Conservation (phyloP, 2,113 vertebrate genomes). For the Clarias magur region DNA sequence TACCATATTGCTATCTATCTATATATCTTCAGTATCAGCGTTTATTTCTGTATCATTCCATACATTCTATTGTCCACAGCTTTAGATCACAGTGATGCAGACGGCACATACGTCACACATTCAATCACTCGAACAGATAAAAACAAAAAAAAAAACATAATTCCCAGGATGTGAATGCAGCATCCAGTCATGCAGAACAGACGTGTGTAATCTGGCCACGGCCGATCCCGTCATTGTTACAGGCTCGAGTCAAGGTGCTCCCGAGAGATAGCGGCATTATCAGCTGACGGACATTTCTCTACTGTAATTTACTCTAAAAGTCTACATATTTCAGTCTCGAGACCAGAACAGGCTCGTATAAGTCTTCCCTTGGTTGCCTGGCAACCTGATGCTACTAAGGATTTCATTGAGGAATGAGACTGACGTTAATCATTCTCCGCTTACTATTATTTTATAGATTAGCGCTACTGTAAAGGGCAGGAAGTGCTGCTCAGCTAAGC, state of each 20-base stretch:
- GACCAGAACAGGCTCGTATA: neutral
- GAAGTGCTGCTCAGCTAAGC: too few relatives aligned
- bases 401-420: neutral
- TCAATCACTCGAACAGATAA: neutral
- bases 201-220: constrained; percentile 62
- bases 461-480: too few relatives aligned
- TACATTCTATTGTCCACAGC: neutral
- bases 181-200: constrained; percentile 60
- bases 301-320: neutral
- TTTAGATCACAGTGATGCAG: neutral
- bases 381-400: neutral
- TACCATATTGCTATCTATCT: neutral
- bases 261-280: constrained; percentile 58
- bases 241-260: constrained; percentile 53
- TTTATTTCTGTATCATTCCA: neutral
- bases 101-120: neutral
- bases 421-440: neutral
- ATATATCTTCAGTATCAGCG: neutral
- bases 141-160: constrained; percentile 52
- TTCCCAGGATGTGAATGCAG: constrained; percentile 36
- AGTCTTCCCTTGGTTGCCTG: neutral
- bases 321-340: neutral
- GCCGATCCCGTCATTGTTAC: constrained; percentile 56
- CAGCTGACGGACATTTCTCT: constrained; percentile 34
- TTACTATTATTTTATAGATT: too few relatives aligned